Evolutionary conservation across 1,140 invertebrate genomes (phyloP).

Genomic region (Lordiphosa collinella): DNA sequence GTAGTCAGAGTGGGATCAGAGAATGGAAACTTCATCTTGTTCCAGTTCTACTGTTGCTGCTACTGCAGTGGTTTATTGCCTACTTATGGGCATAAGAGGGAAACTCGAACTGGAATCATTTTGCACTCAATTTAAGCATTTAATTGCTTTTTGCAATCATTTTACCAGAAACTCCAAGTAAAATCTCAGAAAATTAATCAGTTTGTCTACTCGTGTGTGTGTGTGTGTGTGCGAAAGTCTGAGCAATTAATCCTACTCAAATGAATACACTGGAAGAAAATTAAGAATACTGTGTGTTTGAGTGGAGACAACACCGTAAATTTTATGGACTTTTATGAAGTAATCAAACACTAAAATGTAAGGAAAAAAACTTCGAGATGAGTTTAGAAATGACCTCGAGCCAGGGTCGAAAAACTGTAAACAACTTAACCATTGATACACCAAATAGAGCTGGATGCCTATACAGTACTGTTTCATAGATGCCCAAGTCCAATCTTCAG

Average conservation of each 20-base stretch:
- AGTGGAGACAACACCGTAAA: no score
- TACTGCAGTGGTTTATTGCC: slow-evolving; percentile 11
- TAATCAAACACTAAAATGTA: no score
- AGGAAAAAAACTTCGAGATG: no score
- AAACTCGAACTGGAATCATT: slow-evolving; percentile 12
- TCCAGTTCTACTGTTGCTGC: no score
- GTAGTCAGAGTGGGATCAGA: slow-evolving; percentile 5
- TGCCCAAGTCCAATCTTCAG: no score
- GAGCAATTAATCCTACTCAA: slow-evolving; percentile 70
- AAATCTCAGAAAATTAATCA: slow-evolving; percentile 67
- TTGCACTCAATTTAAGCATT: slow-evolving; percentile 60
- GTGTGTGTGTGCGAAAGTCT: slow-evolving; percentile 21
- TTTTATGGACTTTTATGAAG: no score
- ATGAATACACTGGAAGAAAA: slow-evolving; percentile 42
- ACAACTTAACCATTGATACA: no score
- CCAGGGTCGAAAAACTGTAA: no score
- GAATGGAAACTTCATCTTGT: slow-evolving; percentile 29
- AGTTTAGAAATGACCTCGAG: no score
- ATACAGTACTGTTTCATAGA: no score
- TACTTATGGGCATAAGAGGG: slow-evolving; percentile 2
- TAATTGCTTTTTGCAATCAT: slow-evolving; percentile 62
- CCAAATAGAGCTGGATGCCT: no score
- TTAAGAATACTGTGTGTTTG: no score
- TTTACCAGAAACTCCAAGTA: slow-evolving; percentile 13
- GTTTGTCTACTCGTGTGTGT: slow-evolving; percentile 20